Percentiles rank a stretch among this genome's conserved stretches.
These are phyloP conservation scores for Oppia nitens DNA, from an alignment of 1,140 invertebrate species.

Conservation along the genomic window DNA sequence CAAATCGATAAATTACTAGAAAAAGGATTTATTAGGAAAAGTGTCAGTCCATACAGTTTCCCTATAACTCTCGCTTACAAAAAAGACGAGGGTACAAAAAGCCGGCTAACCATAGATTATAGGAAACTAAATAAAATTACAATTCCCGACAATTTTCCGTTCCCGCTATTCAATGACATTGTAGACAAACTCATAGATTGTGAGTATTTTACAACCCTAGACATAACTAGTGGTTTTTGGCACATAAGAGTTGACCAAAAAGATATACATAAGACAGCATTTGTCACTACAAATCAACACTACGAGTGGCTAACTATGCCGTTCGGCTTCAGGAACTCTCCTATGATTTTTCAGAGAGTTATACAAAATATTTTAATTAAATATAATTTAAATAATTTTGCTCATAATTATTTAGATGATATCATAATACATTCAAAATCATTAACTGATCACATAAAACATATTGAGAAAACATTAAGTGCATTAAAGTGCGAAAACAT, in stretches of 20 bases:
- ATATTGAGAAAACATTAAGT: too few species aligned
- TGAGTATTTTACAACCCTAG: too few species aligned
- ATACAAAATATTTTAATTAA: too few species aligned
- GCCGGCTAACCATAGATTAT: too few species aligned
- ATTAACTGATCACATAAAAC: constrained; percentile 19
- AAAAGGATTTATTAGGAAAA: constrained; percentile 32
- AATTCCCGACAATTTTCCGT: constrained; percentile 32
- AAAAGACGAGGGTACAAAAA: constrained; percentile 28
- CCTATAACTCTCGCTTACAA: constrained; percentile 32
- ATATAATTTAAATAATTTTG: too few species aligned
- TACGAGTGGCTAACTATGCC: constrained; percentile 15
- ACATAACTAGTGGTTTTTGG: too few species aligned
- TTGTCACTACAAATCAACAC: neutral
- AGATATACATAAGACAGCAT: constrained; percentile 25
- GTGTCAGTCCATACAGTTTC: constrained; percentile 28
- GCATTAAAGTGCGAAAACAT: too few species aligned
- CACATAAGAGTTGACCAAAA: constrained; percentile 21
- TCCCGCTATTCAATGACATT: constrained; percentile 32
- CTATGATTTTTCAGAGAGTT: constrained; percentile 21
- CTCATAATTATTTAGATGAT: constrained; percentile 20
- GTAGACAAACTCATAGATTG: constrained; percentile 22
- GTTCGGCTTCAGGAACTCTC: constrained; percentile 16
- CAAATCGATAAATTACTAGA: constrained; percentile 18
- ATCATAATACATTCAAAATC: constrained; percentile 19
- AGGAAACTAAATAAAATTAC: constrained; percentile 34